phyloP scores from a whole-genome alignment of 2,113 vertebrate genomes.

The Meleagris gallopavo region DNA sequence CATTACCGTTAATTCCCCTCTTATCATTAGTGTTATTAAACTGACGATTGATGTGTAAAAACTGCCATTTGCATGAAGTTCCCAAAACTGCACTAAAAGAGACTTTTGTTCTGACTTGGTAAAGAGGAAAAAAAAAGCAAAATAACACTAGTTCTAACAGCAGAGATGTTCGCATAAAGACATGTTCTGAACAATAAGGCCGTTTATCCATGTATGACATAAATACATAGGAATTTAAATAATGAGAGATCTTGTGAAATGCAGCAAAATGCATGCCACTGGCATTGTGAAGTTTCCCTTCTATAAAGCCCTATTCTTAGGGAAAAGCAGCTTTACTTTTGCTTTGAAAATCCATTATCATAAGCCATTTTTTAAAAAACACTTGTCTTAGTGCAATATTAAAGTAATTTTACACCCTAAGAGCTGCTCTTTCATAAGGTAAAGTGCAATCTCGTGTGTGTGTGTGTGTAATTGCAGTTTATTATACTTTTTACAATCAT shows the following conservation, averaged over 20 bases:
- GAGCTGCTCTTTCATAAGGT: conserved; percentile 60
- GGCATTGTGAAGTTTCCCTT: conserved; percentile 66
- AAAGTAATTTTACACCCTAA: conserved; percentile 76
- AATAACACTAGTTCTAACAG: conserved; percentile 66
- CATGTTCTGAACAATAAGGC: conserved; percentile 78
- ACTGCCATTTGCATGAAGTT: conserved; percentile 63
- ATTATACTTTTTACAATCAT: conserved; percentile 36
- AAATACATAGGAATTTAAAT: conserved; percentile 78
- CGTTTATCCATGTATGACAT: conserved; percentile 79
- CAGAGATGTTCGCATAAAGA: conserved; percentile 75
- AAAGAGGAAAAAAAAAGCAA: conserved; percentile 25
- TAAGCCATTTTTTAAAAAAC: conserved; percentile 56
- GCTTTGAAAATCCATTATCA: conserved; percentile 78
- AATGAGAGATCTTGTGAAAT: conserved; percentile 77
- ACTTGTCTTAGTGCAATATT: conserved; percentile 74
- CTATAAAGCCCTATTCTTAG: conserved; percentile 57
- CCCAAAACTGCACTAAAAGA: conserved; percentile 73
- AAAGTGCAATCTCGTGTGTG: conserved; percentile 64
- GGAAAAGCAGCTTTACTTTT: conserved; percentile 69
- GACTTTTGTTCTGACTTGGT: conserved; percentile 77
- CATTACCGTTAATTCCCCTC: conserved; percentile 57
- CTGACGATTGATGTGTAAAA: conserved; percentile 69
- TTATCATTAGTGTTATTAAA: conserved; percentile 68
- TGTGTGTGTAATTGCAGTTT: conserved; percentile 61
- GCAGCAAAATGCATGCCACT: conserved; percentile 64